These are phyloP conservation scores for Globodera ellingtonae DNA, from an alignment of 1,140 invertebrate genomes.

Conservation along the genomic window DNA sequence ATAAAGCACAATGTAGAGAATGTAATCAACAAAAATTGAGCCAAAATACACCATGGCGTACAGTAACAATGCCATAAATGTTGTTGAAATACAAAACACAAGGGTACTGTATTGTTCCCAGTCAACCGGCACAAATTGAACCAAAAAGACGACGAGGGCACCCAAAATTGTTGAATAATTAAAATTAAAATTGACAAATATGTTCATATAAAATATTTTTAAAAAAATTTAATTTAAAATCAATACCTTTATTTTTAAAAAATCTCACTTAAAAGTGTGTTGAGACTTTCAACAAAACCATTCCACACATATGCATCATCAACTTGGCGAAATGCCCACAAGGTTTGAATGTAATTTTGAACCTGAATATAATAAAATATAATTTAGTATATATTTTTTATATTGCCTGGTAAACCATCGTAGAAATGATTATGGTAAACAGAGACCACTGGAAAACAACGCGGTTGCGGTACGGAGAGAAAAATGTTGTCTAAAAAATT, in stretches of 20 bases:
- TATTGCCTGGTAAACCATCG: constrained; percentile 76
- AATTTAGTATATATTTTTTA: neutral
- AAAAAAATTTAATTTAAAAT: neutral
- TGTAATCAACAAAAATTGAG: constrained; percentile 76
- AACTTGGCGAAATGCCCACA: constrained; percentile 72
- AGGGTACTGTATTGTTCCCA: constrained; percentile 71
- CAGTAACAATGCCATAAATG: constrained; percentile 74
- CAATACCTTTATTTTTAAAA: neutral
- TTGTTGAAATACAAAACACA: constrained; percentile 69
- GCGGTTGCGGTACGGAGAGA: constrained; percentile 72
- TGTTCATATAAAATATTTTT: constrained; percentile 22
- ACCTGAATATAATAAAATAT: constrained; percentile 20
- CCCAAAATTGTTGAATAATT: constrained; percentile 32
- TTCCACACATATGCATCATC: constrained; percentile 42
- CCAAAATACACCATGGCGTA: constrained; percentile 71
- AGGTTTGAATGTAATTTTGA: constrained; percentile 76
- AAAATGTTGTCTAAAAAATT: constrained; percentile 24
- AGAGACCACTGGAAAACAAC: constrained; percentile 82
- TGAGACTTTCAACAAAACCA: constrained; percentile 50
- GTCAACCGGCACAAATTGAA: constrained; percentile 70
- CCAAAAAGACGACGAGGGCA: constrained; percentile 40
- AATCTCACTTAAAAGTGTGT: constrained; percentile 43
- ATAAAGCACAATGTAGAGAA: constrained; percentile 76
- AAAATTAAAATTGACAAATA: too few relatives aligned
- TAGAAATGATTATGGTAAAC: constrained; percentile 80